Base-by-base conservation (phyloP, 2,797 vertebrate species). In the Petrocephalus sullivani region DNA sequence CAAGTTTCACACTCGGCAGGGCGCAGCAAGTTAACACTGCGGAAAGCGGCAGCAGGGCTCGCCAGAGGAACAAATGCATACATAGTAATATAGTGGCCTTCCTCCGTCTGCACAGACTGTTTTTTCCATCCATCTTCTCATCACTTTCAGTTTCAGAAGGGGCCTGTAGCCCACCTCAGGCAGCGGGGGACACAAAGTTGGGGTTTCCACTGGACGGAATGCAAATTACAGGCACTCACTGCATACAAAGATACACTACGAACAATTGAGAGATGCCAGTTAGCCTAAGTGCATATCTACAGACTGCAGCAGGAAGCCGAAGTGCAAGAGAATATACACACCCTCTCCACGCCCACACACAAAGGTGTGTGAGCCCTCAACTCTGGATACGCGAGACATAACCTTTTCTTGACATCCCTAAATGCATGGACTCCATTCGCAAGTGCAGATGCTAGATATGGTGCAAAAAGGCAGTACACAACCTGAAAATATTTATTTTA, bases 1-100 rank as follows among this genome's bases (percentile, higher is more conserved):
- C 91, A 91, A 61, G 64, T 85, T 75, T 78, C 86, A 19, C 90
- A 90, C 37, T 37, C 19, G 8, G 46, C 41, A 49, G n/a, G 57
- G 21, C 41, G 67, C 33, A 46, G 21, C 54, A 87, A 33, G 37
- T 51, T 67, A 64, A 53, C 58, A 51, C 86, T 64, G 86, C 28
- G 57, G 33, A 86, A 60, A 41, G 86, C 12, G 54, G 41, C 19
- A 23, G 37, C 4, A 10, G 10, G 9, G 21, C 60, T 67, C 82
- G 49, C 49, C 2, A 53, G 21, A 23, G 78, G 67, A 33, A 75
- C 67, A 41, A 41, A 75, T 7, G 67, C 33, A 41, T 14, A 41
- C 67, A 75, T 33, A 19, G 67, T 41, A 41, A 75, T 75, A 75
- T 2, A 41, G 14, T 41, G 67, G 67, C 33, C 33, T 75, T 41